Percentiles rank a stretch among this genome's conserved stretches.
These are phyloP conservation scores for Pseudorasbora parva DNA, from an alignment of 2,113 vertebrate species.

Conservation along the genomic window DNA sequence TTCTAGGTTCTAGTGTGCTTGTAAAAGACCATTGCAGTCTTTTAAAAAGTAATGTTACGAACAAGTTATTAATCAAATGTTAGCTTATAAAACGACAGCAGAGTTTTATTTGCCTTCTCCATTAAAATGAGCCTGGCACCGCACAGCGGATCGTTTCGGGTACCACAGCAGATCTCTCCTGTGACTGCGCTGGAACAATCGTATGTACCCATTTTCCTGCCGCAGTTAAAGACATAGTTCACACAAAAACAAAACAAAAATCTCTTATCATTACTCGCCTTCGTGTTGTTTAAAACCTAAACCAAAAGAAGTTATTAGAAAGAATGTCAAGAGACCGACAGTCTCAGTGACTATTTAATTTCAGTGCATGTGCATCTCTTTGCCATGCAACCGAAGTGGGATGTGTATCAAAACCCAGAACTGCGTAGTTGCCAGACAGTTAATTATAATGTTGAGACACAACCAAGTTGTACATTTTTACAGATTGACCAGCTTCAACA, in stretches of 20 bases:
- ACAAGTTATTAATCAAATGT: not conserved
- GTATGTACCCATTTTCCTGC: slow-evolving; percentile 1
- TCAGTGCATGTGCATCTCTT: not conserved
- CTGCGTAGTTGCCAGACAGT: not conserved
- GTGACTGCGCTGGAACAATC: not conserved
- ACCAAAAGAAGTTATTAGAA: not conserved
- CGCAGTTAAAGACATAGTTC: not conserved
- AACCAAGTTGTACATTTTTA: not conserved
- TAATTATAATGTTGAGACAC: not conserved
- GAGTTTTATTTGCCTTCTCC: not conserved
- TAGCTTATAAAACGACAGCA: not conserved
- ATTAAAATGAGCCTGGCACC: slow-evolving; percentile 20
- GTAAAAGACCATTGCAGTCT: not conserved
- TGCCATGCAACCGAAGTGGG: not conserved
- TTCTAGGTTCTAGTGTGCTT: not conserved
- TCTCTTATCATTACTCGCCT: not conserved
- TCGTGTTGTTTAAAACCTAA: not conserved
- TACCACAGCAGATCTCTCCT: not conserved
- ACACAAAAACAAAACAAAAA: not conserved
- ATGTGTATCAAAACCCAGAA: not conserved
- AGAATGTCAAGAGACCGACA: not conserved
- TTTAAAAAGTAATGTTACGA: not conserved
- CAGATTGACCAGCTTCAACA: slow-evolving; percentile 41
- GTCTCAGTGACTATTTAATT: not conserved
- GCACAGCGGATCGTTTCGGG: not conserved